These are phyloP conservation scores for Marisa cornuarietis DNA, from an alignment of 1,140 invertebrate species.

Conservation along the genomic window DNA sequence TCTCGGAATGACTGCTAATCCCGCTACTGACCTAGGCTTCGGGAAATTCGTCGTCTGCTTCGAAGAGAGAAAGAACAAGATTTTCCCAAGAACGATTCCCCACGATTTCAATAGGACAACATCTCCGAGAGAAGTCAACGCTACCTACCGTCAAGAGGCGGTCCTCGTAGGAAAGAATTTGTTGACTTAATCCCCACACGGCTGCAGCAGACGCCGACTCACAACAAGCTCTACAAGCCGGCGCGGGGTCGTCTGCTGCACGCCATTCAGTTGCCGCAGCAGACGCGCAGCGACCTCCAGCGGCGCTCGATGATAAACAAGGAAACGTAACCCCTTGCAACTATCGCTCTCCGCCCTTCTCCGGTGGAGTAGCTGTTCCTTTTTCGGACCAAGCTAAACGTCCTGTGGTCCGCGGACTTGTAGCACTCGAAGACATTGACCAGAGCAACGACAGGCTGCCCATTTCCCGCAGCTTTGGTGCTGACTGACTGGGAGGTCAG, in stretches of 20 bases:
- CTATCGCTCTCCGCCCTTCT: not conserved
- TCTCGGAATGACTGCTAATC: not conserved
- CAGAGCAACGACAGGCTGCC: not conserved
- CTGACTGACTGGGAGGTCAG: conserved; percentile 5
- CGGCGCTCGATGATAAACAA: not conserved
- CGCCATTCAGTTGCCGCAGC: conserved; percentile 4
- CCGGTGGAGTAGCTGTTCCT: not conserved
- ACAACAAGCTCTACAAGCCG: not conserved
- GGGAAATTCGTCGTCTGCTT: not conserved
- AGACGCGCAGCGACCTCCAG: conserved; percentile 7
- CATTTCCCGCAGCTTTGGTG: not conserved
- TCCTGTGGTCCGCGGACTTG: not conserved
- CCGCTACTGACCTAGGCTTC: not conserved
- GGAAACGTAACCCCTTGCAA: not conserved
- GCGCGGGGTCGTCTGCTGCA: not conserved
- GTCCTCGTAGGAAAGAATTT: not conserved
- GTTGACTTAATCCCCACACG: conserved; percentile 5
- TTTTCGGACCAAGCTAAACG: not conserved
- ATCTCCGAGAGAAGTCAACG: not conserved
- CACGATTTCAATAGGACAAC: not conserved
- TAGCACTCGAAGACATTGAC: not conserved
- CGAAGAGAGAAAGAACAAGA: not conserved
- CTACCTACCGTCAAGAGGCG: not conserved
- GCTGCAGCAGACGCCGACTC: not conserved
- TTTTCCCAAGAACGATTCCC: not conserved